These are phyloP conservation scores for Mallotus villosus DNA, from an alignment of 2,797 vertebrate species.

Conservation along the genomic window DNA sequence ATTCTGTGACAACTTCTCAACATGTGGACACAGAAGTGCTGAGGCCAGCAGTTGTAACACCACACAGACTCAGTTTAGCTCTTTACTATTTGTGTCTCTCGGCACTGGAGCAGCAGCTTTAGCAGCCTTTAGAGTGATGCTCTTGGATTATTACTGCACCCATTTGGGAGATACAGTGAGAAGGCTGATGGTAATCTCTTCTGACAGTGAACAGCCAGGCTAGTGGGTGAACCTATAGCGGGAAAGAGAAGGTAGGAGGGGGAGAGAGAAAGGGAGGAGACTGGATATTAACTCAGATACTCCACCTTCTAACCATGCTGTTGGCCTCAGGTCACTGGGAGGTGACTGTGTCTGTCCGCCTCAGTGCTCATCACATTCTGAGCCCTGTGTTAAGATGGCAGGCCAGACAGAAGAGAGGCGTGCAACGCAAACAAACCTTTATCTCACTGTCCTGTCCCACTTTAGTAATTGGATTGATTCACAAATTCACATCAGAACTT, in stretches of 20 bases:
- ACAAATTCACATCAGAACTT: background rate
- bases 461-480: conserved; percentile 18
- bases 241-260: conserved; percentile 1
- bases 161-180: conserved; percentile 22
- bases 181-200: conserved; percentile 34
- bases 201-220: conserved; percentile 36
- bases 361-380: conserved; percentile 13
- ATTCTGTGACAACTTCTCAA: background rate
- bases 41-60: background rate
- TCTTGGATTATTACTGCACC: conserved; percentile 24
- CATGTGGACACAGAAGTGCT: background rate
- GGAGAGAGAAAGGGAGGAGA: conserved; percentile 5
- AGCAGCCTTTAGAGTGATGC: conserved; percentile 23
- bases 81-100: conserved; percentile 8
- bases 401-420: conserved; percentile 4
- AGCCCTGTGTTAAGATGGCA: background rate
- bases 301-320: conserved; percentile 17
- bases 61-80: background rate
- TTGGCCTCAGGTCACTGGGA: conserved; percentile 29
- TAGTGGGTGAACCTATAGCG: conserved; percentile 20
- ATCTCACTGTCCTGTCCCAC: conserved; percentile 8
- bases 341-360: conserved; percentile 28
- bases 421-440: conserved; percentile 5
- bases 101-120: conserved; percentile 18
- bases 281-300: conserved; percentile 32